Percentiles rank a stretch among this genome's conserved stretches.
Conservation (phyloP, 1,140 invertebrate genomes). For the Danaus melanippus region DNA sequence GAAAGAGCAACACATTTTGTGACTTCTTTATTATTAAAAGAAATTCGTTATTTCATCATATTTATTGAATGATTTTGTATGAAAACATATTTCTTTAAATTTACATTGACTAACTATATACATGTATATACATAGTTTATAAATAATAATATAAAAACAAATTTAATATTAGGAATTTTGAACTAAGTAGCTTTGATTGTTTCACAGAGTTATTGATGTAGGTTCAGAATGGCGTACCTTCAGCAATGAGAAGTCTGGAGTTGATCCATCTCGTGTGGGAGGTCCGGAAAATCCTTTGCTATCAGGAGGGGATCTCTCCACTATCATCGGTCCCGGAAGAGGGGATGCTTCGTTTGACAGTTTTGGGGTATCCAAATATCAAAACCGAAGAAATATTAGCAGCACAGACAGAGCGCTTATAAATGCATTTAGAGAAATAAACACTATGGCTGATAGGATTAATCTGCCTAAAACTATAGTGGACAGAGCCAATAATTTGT, state of each 20-base stretch:
- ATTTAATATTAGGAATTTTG: too few relatives aligned
- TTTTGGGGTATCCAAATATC: slow-evolving; percentile 93
- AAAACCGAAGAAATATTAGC: slow-evolving; percentile 93
- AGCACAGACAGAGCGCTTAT: slow-evolving; percentile 95
- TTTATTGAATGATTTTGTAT: too few relatives aligned
- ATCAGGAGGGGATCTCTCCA: slow-evolving; percentile 96
- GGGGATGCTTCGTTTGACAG: slow-evolving; percentile 85
- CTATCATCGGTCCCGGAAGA: slow-evolving; percentile 95
- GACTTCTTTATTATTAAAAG: too few relatives aligned
- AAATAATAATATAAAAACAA: too few relatives aligned
- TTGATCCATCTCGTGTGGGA: slow-evolving; percentile 99
- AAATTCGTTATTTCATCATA: too few relatives aligned
- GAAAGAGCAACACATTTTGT: too few relatives aligned
- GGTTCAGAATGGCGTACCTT: slow-evolving; percentile 99
- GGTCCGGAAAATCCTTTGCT: slow-evolving; percentile 96
- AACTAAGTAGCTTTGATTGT: slow-evolving; percentile 3
- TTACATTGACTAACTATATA: too few relatives aligned
- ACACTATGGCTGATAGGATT: slow-evolving; percentile 97
- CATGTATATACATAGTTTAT: too few relatives aligned
- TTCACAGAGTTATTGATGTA: slow-evolving; percentile 96
- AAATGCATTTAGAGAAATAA: slow-evolving; percentile 97
- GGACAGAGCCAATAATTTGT: slow-evolving; percentile 95
- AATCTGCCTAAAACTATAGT: slow-evolving; percentile 96
- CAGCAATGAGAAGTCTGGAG: slow-evolving; percentile 97
- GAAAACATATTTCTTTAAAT: too few relatives aligned